A percentile compares a stretch with the other conserved stretches of the same genome.
These are phyloP conservation scores for Alviniconcha marisindica DNA, from an alignment of 1,140 invertebrate genomes.

Conservation along the genomic window DNA sequence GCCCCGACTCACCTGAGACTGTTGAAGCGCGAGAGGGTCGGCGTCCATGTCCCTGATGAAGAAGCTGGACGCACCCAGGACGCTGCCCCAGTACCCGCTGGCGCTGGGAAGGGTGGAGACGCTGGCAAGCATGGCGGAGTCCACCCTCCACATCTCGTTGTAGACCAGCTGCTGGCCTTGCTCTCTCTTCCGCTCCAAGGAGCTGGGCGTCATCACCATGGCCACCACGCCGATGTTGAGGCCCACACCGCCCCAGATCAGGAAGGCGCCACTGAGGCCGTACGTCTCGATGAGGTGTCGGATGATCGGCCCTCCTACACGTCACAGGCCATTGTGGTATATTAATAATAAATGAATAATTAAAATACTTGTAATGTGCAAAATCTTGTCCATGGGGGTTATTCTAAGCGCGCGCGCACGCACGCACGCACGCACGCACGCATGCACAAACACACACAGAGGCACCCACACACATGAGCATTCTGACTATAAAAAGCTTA, in stretches of 20 bases:
- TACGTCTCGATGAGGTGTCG: conserved; percentile 46
- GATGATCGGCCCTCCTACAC: conserved; percentile 41
- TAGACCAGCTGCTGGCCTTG: neutral
- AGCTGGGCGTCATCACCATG: conserved; percentile 49
- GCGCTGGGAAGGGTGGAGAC: conserved; percentile 33
- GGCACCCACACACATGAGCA: too few species aligned
- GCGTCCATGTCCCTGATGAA: conserved; percentile 15
- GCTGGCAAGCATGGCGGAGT: conserved; percentile 20
- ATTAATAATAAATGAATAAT: too few species aligned
- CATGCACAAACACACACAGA: too few species aligned
- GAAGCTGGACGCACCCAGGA: conserved; percentile 26
- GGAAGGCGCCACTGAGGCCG: conserved; percentile 45
- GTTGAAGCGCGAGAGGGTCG: neutral
- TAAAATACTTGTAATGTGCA: too few species aligned
- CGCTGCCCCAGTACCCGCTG: conserved; percentile 27
- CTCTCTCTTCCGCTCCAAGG: conserved; percentile 32
- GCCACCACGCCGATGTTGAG: conserved; percentile 43
- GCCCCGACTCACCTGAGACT: conserved; percentile 35
- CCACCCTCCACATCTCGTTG: neutral
- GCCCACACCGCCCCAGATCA: conserved; percentile 46
- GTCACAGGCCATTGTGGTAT: too few species aligned
- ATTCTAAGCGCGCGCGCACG: too few species aligned
- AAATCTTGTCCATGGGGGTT: too few species aligned
- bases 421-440: too few species aligned
- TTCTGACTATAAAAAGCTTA: too few species aligned